These are phyloP conservation scores for Muntiacus muntjak DNA, from an alignment of 2,113 vertebrate genomes.

Conservation along the genomic window DNA sequence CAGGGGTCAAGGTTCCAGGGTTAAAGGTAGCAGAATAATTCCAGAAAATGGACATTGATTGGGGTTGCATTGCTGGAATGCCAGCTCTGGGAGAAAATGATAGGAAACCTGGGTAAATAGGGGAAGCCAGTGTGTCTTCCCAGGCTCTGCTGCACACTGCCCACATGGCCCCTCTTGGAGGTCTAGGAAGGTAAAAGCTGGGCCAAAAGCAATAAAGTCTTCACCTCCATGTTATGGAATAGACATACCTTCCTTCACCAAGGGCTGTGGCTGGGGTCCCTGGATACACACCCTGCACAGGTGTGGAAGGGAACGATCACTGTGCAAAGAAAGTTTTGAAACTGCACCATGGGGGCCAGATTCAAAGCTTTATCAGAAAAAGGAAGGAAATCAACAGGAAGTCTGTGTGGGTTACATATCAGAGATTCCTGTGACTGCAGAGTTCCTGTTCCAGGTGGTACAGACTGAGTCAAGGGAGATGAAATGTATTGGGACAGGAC, in stretches of 20 bases:
- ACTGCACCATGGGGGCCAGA: background rate
- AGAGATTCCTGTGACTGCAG: background rate
- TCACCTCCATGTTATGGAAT: background rate
- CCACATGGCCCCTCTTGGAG: background rate
- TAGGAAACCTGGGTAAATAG: background rate
- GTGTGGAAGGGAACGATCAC: accelerated
- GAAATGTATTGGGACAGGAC: background rate
- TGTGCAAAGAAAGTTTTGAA: background rate
- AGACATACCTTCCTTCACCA: background rate
- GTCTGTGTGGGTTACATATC: background rate
- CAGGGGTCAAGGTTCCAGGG: background rate
- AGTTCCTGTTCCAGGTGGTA: background rate
- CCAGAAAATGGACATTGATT: background rate
- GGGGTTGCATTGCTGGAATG: background rate
- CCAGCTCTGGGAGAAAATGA: background rate
- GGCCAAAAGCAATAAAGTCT: background rate
- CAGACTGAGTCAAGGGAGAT: background rate
- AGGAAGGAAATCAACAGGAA: background rate
- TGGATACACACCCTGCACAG: background rate
- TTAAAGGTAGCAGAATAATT: background rate
- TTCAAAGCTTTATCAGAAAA: background rate
- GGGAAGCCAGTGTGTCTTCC: background rate
- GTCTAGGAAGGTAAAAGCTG: background rate
- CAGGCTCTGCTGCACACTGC: background rate
- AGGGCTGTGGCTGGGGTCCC: background rate